phyloP scores from a whole-genome alignment of 2,888 invertebrate species.

The Trichopoda pennipes region DNA sequence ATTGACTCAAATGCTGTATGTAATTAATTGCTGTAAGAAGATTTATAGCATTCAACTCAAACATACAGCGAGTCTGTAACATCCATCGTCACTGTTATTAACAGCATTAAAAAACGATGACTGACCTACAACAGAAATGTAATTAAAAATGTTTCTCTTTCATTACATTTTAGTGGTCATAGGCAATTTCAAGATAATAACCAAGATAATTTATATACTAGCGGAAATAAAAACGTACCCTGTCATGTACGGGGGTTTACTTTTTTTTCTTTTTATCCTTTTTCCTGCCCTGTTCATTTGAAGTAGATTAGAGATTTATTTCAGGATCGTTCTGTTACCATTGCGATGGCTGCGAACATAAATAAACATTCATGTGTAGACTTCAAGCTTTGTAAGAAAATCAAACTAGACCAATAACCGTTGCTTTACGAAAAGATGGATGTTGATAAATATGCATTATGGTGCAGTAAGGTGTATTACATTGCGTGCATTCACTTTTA shows the following conservation, averaged over 20 bases:
- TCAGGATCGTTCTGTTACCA: slow-evolving; percentile 2
- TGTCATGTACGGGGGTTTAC: slow-evolving; percentile 6
- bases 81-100: slow-evolving; percentile 12
- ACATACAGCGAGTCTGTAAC: slow-evolving; percentile 21
- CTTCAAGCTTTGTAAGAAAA: slow-evolving; percentile 25
- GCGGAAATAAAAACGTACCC: slow-evolving; percentile 41
- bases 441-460: slow-evolving; percentile 12
- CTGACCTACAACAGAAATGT: slow-evolving; percentile 57
- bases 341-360: neutral
- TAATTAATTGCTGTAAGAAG: slow-evolving; percentile 65
- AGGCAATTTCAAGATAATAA: neutral
- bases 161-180: slow-evolving; percentile 18
- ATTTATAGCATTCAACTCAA: slow-evolving; percentile 59
- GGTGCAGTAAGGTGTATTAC: neutral
- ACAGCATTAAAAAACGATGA: slow-evolving; percentile 30
- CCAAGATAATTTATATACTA: slow-evolving; percentile 50
- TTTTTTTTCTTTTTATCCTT: slow-evolving; percentile 13
- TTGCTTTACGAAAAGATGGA: slow-evolving; percentile 18
- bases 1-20: slow-evolving; percentile 59
- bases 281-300: slow-evolving; percentile 7
- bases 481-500: slow-evolving; percentile 50
- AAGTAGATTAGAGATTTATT: slow-evolving; percentile 13
- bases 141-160: slow-evolving; percentile 27
- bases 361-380: neutral
- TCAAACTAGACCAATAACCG: slow-evolving; percentile 47